Evolutionary conservation across 1,140 invertebrate genomes (phyloP).

Genomic region (Drosophila triauraria): DNA sequence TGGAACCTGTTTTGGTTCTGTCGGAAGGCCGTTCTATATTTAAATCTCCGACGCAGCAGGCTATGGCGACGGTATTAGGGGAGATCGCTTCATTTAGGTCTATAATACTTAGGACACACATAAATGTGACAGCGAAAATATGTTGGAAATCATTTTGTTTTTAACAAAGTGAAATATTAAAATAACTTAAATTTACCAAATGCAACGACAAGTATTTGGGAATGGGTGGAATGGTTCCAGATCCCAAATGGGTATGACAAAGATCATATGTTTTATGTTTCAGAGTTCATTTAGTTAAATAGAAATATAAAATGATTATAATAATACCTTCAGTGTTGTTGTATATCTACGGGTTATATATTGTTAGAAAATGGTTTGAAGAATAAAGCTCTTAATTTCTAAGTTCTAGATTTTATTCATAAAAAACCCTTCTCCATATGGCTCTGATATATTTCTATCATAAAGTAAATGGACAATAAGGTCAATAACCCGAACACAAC

Average conservation of each 20-base stretch:
- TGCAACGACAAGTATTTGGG: conserved; percentile 21
- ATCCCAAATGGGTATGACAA: conserved; percentile 24
- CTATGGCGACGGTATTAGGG: background rate
- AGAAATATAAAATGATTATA: background rate
- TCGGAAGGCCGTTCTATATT: conserved; percentile 63
- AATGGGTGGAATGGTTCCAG: conserved; percentile 16
- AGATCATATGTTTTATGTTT: conserved; percentile 27
- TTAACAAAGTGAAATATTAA: background rate
- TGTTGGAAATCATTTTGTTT: conserved; percentile 28
- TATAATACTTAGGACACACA: conserved; percentile 49
- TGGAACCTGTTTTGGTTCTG: conserved; percentile 63
- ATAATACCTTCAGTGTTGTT: background rate
- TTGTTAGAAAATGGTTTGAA: background rate
- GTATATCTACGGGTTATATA: background rate
- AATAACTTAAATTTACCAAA: conserved; percentile 7
- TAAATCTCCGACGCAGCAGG: conserved; percentile 45
- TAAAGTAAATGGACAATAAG: background rate
- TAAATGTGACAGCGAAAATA: conserved; percentile 51
- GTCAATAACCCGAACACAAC: background rate
- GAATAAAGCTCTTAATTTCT: background rate
- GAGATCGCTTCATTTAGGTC: conserved; percentile 40
- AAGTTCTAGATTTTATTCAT: background rate
- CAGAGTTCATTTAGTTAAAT: background rate
- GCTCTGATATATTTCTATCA: background rate
- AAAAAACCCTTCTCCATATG: background rate